Base-by-base conservation (phyloP, 2,888 invertebrate species). In the Automeris io region DNA sequence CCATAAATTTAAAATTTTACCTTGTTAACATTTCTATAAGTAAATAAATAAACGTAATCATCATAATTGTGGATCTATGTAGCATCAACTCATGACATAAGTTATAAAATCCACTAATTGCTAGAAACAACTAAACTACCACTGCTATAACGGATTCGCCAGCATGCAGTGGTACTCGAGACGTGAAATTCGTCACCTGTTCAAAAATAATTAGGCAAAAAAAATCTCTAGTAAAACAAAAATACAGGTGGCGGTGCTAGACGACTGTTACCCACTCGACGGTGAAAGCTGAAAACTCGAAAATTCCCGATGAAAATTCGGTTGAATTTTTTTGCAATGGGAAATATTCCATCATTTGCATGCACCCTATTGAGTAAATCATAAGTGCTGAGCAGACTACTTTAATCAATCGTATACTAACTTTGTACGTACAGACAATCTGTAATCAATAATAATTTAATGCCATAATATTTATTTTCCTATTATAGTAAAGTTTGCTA, bases 171-270 rank as follows among this genome's bases (percentile, higher is more conserved):
- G 77, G 77, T 74, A 60, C 85, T 85, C 66, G 76, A 83, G 82
- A 81, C 81, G 70, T 57, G 68, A 67, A 77, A 78, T 81, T 82
- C 85, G 85, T 85, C 85, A 85, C 85, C 85, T 85, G 85, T 83
- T 83, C 74, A 80, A 86, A 29, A 87, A 87, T 87, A 87, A 87
- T 87, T 87, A 87, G 87, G 82, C 85, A 87, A 87, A 86, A 73
- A 86, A 85, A 78, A 76, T 74, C 52, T 57, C 71, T 63, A 70
- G 63, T 65, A 79, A 78, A 83, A 85, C 81, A 86, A 85, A 83
- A 85, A 77, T 71, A 49, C 72, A 69, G 77, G 77, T 76, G 80
- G 71, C 67, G 72, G 61, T 60, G 65, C 70, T 73, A 67, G 58
- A 71, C 73, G 69, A 65, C 70, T 78, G 75, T 70, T 71, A 70